phyloP scores from a whole-genome alignment of 2,797 vertebrate species.

The Falco berigora region DNA sequence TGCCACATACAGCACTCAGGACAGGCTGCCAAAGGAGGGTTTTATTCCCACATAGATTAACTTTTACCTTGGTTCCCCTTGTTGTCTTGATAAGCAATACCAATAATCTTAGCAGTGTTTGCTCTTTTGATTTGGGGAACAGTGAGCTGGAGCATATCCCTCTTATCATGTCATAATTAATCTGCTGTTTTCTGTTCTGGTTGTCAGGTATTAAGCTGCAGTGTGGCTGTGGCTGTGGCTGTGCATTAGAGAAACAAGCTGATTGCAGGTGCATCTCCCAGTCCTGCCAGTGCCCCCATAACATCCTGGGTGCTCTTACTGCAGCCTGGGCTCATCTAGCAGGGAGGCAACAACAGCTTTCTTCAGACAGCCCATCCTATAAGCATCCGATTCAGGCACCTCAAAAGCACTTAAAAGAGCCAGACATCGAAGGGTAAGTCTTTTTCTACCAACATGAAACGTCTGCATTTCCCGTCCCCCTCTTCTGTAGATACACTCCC shows the following conservation, averaged over 20 bases:
- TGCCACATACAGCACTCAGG: not conserved
- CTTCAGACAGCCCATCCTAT: not conserved
- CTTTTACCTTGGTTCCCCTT: not conserved
- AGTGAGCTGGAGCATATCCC: not conserved
- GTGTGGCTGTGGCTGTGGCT: not conserved
- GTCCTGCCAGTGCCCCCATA: not conserved
- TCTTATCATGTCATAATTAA: not conserved
- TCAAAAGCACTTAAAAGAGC: not conserved
- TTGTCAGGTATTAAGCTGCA: not conserved
- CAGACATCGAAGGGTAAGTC: rapidly evolving
- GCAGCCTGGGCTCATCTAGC: not conserved
- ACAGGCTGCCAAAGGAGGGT: not conserved
- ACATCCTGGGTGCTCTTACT: not conserved
- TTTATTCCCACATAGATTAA: not conserved
- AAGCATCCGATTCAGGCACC: not conserved
- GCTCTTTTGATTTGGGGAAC: not conserved
- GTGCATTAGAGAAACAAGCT: not conserved
- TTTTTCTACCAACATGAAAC: not conserved
- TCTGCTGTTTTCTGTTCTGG: not conserved
- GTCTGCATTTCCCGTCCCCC: not conserved
- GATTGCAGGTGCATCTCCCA: not conserved
- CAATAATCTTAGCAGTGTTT: not conserved
- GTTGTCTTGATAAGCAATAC: not conserved
- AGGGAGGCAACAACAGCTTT: not conserved
- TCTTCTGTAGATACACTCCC: not conserved